Conservation (phyloP, 2,888 invertebrate genomes). For the Catocala fraxini region DNA sequence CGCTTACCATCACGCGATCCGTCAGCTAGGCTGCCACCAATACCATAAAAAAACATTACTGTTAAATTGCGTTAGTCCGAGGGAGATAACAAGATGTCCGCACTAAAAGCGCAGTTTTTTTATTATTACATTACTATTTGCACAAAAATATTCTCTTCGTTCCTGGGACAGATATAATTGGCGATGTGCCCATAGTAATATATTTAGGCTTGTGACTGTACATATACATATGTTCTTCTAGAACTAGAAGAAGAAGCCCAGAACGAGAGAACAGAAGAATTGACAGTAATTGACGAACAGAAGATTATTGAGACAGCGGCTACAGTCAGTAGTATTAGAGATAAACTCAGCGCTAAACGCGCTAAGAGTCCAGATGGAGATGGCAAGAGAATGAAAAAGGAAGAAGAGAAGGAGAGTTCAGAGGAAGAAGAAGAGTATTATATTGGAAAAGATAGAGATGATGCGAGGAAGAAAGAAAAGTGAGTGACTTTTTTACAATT, state of each 20-base stretch:
- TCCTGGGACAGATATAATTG: too few relatives aligned
- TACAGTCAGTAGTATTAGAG: slow-evolving; percentile 74
- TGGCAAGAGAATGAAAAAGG: slow-evolving; percentile 57
- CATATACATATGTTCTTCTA: slow-evolving; percentile 31
- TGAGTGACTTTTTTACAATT: slow-evolving; percentile 54
- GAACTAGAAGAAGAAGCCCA: slow-evolving; percentile 77
- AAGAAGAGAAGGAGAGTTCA: slow-evolving; percentile 65
- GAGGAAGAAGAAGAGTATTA: slow-evolving; percentile 84
- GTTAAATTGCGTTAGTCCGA: too few relatives aligned
- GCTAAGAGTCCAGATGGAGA: slow-evolving; percentile 61
- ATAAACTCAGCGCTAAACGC: slow-evolving; percentile 70
- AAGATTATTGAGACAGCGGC: slow-evolving; percentile 68
- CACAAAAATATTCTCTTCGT: too few relatives aligned
- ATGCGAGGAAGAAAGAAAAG: slow-evolving; percentile 88
- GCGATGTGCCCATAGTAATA: too few relatives aligned
- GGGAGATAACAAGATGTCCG: too few relatives aligned
- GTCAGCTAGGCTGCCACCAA: too few relatives aligned
- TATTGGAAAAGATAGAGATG: slow-evolving; percentile 89
- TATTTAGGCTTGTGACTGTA: too few relatives aligned
- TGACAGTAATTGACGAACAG: slow-evolving; percentile 58
- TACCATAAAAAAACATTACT: too few relatives aligned
- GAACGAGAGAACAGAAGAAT: slow-evolving; percentile 49
- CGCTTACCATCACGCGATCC: too few relatives aligned
- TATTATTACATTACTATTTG: too few relatives aligned
- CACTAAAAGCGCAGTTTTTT: too few relatives aligned